Conservation (phyloP, 2,797 vertebrate genomes). For the Antennarius maculatus region DNA sequence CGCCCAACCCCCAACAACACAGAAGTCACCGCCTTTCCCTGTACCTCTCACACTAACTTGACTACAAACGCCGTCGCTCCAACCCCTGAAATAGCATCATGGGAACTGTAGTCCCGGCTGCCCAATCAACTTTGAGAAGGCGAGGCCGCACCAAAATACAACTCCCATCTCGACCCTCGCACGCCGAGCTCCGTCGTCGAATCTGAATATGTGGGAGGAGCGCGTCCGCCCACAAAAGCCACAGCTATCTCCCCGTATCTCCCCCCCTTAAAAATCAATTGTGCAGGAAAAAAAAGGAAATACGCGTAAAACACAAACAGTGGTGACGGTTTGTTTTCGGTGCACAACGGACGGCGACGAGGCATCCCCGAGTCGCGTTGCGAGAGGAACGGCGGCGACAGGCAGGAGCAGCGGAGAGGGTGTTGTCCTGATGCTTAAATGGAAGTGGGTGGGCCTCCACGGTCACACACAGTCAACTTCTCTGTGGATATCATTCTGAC, state of each 20-base stretch:
- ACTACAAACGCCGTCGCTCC: slow-evolving; percentile 45
- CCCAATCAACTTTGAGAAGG: slow-evolving; percentile 60
- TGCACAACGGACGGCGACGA: slow-evolving; percentile 57
- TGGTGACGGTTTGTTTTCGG: slow-evolving; percentile 55
- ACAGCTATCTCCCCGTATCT: slow-evolving; percentile 76
- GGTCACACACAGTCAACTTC: slow-evolving; percentile 78
- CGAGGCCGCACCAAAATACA: slow-evolving; percentile 80
- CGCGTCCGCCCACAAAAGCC: slow-evolving; percentile 85
- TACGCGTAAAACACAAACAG: slow-evolving; percentile 62
- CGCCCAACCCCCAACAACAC: slow-evolving; percentile 81
- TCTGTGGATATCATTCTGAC: slow-evolving; percentile 73
- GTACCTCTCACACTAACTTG: slow-evolving; percentile 80
- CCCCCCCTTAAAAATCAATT: slow-evolving; percentile 63
- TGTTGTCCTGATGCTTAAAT: slow-evolving; percentile 84
- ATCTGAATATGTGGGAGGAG: slow-evolving; percentile 88
- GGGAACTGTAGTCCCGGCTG: slow-evolving; percentile 72
- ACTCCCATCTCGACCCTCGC: slow-evolving; percentile 82
- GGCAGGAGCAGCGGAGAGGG: slow-evolving; percentile 64
- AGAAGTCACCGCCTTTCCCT: slow-evolving; percentile 77
- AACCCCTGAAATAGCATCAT: slow-evolving; percentile 36
- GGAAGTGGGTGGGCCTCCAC: slow-evolving; percentile 84
- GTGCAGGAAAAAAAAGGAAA: slow-evolving; percentile 74
- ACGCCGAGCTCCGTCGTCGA: slow-evolving; percentile 74
- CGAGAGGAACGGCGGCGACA: slow-evolving; percentile 56
- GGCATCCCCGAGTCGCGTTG: slow-evolving; percentile 53